Evolutionary conservation across 2,888 invertebrate species (phyloP), one percentile per base, ranked within the genome.

Genomic region (Julus scanicus): DNA sequence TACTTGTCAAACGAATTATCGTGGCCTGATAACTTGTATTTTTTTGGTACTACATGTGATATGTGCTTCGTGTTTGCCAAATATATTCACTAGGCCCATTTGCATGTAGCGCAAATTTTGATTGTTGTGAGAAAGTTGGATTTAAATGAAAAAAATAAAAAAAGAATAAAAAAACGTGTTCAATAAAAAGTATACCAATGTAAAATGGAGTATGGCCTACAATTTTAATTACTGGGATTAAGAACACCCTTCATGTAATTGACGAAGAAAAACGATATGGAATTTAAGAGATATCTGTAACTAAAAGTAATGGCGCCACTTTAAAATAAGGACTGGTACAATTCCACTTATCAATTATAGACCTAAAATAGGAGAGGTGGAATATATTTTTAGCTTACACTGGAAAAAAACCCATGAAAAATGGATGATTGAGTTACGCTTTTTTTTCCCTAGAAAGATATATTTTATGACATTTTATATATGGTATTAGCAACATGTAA

Each of bases 181-280:
- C 80, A 80, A 80, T 80, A 80, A 80, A 80, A 80, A 29, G 80
- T 80, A 80, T 80, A 80, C 80, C 71, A 13, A 13, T 80, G 80
- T 80, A 39, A 39, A 80, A 80, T 13, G 6, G 37, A 13, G 15
- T 13, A 4, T 80, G 80, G 37, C 15, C 8, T 37, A 13, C 37
- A 80, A 37, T 39, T 80, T 80, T 80, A 80, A 80, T 80, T 39
- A 15, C 37, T 80, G 15, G 37, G 80, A 80, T 80, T 80, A 29
- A 71, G 71, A 29, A 29, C 29, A 71, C 29, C 29, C 2, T 71
- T 71, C 29, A 29, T 29, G 29, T 71, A 71, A 71, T 53, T n/a
- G 71, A 29, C 9, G 71, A 71, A 71, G 53, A 71, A 29, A 71
- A 71, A 11, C 29, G 11, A 71, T 29, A 71, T 57, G 17, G 57